A percentile compares a stretch with the other conserved stretches of the same genome.
Conservation (phyloP, 2,797 vertebrate species). For the Cephalopachus bancanus region DNA sequence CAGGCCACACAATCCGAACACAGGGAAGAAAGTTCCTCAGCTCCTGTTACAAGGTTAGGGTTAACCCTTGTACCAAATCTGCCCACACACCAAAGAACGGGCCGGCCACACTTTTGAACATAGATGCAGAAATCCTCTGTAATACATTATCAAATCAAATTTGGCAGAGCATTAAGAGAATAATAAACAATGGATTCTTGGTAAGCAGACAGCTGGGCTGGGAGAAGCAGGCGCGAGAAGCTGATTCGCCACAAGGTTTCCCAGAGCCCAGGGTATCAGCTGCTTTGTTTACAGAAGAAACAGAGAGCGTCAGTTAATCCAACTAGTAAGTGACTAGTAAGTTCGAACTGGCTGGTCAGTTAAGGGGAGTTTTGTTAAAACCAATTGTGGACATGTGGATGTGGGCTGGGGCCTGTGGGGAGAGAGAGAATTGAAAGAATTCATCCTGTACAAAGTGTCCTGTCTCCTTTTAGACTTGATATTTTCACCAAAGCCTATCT, state of each 20-base stretch:
- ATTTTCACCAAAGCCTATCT: conserved; percentile 25
- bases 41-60: not conserved
- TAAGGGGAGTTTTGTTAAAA: not conserved
- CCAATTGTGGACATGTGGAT: not conserved
- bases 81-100: not conserved
- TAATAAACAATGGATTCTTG: not conserved
- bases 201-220: not conserved
- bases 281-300: conserved; percentile 41
- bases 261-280: not conserved
- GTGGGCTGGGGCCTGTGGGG: not conserved
- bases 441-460: not conserved
- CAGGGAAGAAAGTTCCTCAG: not conserved
- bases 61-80: conserved; percentile 13
- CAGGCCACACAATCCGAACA: not conserved
- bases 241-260: not conserved
- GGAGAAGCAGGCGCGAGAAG: not conserved
- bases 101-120: conserved; percentile 2
- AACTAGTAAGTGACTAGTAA: not conserved
- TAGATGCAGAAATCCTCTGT: conserved; percentile 42
- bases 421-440: not conserved
- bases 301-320: not conserved
- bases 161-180: conserved; percentile 21
- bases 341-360: not conserved
- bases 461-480: not conserved
- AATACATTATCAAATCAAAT: not conserved